Conservation (phyloP, 2,888 invertebrate genomes). For the Rhorus exstirpatorius region DNA sequence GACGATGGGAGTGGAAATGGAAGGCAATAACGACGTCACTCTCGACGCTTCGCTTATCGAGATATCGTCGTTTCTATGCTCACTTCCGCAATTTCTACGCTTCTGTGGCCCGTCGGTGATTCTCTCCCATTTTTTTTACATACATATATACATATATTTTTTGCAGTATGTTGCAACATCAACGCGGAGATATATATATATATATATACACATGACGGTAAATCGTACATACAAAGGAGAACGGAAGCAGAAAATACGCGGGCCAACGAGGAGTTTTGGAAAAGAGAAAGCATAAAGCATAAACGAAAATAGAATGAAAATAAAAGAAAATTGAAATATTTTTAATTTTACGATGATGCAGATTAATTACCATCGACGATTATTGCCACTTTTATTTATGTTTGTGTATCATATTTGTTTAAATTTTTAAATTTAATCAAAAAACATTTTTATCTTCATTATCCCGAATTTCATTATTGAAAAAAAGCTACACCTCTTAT, state of each 20-base stretch:
- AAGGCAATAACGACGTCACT: constrained; percentile 84
- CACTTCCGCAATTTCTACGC: constrained; percentile 82
- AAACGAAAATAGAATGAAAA: constrained; percentile 4
- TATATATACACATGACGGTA: constrained; percentile 15
- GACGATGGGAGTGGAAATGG: constrained; percentile 84
- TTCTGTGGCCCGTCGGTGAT: constrained; percentile 49
- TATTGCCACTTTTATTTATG: too few relatives aligned
- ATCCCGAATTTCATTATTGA: too few relatives aligned
- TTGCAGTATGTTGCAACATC: background rate
- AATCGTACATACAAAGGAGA: constrained; percentile 37
- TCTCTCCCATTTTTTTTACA: constrained; percentile 36
- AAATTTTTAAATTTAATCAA: too few relatives aligned
- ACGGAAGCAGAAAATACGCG: constrained; percentile 59
- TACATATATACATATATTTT: constrained; percentile 28
- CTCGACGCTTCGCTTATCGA: constrained; percentile 81
- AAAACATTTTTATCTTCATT: too few relatives aligned
- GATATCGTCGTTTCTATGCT: constrained; percentile 81
- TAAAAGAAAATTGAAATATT: background rate
- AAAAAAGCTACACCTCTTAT: too few relatives aligned
- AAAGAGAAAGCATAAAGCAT: constrained; percentile 20
- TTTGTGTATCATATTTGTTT: too few relatives aligned
- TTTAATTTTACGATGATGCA: too few relatives aligned
- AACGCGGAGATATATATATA: constrained; percentile 4
- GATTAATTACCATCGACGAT: too few relatives aligned
- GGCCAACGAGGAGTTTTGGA: constrained; percentile 62